Conservation (phyloP, 2,888 invertebrate genomes). For the Amblyteles armatorius region DNA sequence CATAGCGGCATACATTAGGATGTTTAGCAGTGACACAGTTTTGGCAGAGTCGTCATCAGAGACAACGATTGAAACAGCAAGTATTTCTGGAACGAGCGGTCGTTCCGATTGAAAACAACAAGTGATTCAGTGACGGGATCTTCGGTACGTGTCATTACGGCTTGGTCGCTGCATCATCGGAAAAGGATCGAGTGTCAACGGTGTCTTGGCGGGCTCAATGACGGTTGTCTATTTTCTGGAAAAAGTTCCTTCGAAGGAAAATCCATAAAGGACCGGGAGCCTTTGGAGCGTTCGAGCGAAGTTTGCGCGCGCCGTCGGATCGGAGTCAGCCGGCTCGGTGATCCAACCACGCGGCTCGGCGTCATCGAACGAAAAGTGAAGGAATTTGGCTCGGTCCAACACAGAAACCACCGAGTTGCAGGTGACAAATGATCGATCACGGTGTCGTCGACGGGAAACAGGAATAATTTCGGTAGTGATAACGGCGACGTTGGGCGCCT, state of each 20-base stretch:
- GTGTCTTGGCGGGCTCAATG: neutral
- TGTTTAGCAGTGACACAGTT: constrained; percentile 41
- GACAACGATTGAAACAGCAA: neutral
- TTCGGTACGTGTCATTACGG: neutral
- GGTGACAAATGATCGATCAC: constrained; percentile 45
- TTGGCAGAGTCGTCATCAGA: neutral
- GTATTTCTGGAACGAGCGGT: neutral
- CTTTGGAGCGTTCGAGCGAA: neutral
- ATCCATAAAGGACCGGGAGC: neutral
- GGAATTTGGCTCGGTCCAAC: neutral
- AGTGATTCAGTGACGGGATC: constrained; percentile 38
- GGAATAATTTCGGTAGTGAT: constrained; percentile 41
- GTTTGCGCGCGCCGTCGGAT: constrained; percentile 65
- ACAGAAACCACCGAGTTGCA: neutral
- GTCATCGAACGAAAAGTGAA: constrained; percentile 8
- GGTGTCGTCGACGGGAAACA: constrained; percentile 13
- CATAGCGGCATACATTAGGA: neutral
- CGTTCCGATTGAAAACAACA: neutral
- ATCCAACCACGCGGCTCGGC: constrained; percentile 4
- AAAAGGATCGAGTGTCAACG: neutral
- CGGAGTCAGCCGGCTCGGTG: constrained; percentile 19
- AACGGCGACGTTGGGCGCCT: constrained; percentile 50
- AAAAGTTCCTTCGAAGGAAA: constrained; percentile 3
- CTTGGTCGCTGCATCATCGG: neutral
- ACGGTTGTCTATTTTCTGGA: neutral